Evolutionary conservation across 2,888 invertebrate genomes (phyloP), one percentile per base, ranked within the genome.

Genomic region (Julus scandinavius): DNA sequence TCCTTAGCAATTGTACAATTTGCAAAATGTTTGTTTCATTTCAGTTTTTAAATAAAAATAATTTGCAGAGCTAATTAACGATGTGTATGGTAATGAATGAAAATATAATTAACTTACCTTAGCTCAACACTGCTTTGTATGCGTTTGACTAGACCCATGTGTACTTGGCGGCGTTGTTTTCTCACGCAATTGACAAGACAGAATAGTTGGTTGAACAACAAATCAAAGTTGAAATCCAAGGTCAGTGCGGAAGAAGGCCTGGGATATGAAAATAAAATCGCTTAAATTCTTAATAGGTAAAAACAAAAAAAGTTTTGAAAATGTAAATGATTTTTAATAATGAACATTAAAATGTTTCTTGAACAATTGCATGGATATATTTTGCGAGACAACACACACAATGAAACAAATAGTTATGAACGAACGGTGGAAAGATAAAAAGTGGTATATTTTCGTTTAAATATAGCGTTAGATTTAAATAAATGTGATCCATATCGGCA

Each of bases 291-390:
- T n/a, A n/a, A n/a, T n/a, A n/a, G n/a, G n/a, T 84, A 45, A n/a
- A n/a, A 40, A 20, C 13, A 41, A 1, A 15, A 15, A 13, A 15
- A 40, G 3, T 13, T 15, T 45, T 84, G 40, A 85, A 85, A 49
- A 49, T 85, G 49, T 85, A 85, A 45, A 85, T 45, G 85, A 63
- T 20, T 63, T 63, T 63, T 58, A 63, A 63, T 63, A 7, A 63
- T 63, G 20, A 63, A 63, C 63, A 63, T 20, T 63, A 20, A 63
- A 63, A 20, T 63, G 63, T 6, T 63, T 63, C 2, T 63, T 3
- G 63, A 63, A 63, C 63, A 63, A n/a, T 63, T 2, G n/a, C n/a
- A 20, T 9, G 63, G 7, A 20, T n/a, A 63, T 20, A 6, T 63
- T 63, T 20, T 63, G 6, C 6, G 63, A 20, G 20, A 63, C 63